Conservation (phyloP, 2,888 invertebrate species). For the Podabrus alpinus region DNA sequence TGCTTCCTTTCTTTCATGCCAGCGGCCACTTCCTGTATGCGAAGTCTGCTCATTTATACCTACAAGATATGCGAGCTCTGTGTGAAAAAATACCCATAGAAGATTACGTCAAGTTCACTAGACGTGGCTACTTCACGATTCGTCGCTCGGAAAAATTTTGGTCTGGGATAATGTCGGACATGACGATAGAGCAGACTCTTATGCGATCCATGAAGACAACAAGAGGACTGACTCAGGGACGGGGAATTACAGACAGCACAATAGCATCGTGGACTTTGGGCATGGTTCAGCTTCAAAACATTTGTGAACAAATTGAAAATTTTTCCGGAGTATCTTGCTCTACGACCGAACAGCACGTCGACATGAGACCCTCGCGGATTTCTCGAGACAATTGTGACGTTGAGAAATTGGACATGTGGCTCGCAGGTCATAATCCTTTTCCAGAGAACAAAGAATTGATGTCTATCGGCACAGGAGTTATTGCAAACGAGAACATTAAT, state of each 20-base stretch:
- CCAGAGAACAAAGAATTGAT: slow-evolving; percentile 5
- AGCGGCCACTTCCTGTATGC: too few species aligned
- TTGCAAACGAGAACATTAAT: slow-evolving; percentile 23
- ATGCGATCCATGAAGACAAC: too few species aligned
- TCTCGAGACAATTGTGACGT: slow-evolving; percentile 27
- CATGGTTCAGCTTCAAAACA: slow-evolving; percentile 24
- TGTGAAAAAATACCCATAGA: too few species aligned
- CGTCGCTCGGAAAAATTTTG: slow-evolving; percentile 32
- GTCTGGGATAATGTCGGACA: slow-evolving; percentile 38
- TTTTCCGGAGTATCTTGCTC: slow-evolving; percentile 27
- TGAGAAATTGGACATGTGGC: slow-evolving; percentile 29
- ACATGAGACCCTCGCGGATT: slow-evolving; percentile 19
- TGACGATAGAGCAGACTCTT: too few species aligned
- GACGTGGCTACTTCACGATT: slow-evolving; percentile 23
- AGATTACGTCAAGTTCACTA: too few species aligned
- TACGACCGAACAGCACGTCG: slow-evolving; percentile 24
- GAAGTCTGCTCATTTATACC: too few species aligned
- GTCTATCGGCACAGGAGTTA: slow-evolving; percentile 22
- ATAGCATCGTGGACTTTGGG: slow-evolving; percentile 25
- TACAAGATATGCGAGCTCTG: too few species aligned
- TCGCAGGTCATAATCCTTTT: slow-evolving; percentile 30
- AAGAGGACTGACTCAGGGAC: too few species aligned
- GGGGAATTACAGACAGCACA: slow-evolving; percentile 38
- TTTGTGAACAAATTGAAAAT: slow-evolving; percentile 31
- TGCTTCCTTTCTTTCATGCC: too few species aligned